Evolutionary conservation across 2,113 vertebrate genomes (phyloP).

Genomic region (Mormyrus iriodes): DNA sequence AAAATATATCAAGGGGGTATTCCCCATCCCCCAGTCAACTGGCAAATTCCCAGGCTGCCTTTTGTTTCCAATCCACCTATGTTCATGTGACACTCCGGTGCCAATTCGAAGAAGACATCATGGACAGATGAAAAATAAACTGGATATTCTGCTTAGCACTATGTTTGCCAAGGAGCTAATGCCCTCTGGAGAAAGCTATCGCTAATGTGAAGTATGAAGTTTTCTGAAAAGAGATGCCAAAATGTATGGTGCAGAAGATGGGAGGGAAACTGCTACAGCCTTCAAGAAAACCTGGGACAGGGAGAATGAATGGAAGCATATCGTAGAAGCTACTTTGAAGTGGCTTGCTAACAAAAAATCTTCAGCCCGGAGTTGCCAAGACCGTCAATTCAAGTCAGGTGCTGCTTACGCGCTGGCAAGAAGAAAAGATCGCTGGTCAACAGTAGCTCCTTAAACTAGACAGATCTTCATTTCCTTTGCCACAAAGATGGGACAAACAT

Average conservation of each 20-base stretch:
- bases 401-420: not conserved
- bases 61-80: not conserved
- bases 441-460: not conserved
- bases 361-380: not conserved
- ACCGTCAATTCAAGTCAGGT: not conserved
- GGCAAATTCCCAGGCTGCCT: not conserved
- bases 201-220: not conserved
- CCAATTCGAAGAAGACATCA: not conserved
- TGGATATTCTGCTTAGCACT: not conserved
- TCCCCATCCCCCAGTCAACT: not conserved
- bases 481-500: not conserved
- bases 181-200: not conserved
- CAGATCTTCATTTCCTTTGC: not conserved
- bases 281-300: not conserved
- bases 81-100: not conserved
- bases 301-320: not conserved
- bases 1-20: not conserved
- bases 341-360: not conserved
- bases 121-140: not conserved
- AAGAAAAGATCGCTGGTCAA: not conserved
- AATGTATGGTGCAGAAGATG: not conserved
- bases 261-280: not conserved
- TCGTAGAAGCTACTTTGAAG: not conserved
- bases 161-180: not conserved
- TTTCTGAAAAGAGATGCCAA: not conserved